A percentile compares a stretch with the other conserved stretches of the same genome.
Conservation (phyloP, 2,888 invertebrate species). For the Liopterus haemorrhoidalis region DNA sequence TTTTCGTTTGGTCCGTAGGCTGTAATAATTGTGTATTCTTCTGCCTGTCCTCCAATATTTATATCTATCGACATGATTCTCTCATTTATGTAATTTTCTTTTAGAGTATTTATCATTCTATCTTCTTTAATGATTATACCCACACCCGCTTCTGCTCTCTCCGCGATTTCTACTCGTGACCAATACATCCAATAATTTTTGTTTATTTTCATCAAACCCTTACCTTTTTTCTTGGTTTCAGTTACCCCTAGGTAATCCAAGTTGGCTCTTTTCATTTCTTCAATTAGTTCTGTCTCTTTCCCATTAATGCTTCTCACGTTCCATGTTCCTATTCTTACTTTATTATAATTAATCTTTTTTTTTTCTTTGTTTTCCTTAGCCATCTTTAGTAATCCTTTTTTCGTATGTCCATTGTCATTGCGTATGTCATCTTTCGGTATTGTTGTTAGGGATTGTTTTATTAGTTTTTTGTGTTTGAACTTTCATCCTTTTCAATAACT, state of each 20-base stretch:
- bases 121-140: not conserved
- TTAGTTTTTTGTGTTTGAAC: no score
- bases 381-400: no score
- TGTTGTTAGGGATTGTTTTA: no score
- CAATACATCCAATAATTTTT: not conserved
- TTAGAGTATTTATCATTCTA: not conserved
- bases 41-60: not conserved
- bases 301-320: no score
- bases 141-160: not conserved
- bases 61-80: constrained; percentile 1
- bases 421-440: no score
- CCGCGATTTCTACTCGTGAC: not conserved
- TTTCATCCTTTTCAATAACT: no score
- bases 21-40: not conserved
- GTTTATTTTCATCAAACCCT: not conserved
- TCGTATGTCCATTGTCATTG: no score
- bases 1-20: not conserved
- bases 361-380: no score
- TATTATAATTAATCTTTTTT: no score
- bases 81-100: not conserved
- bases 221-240: constrained; percentile 2
- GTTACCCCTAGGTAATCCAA: not conserved
- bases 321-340: no score
- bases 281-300: not conserved
- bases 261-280: constrained; percentile 3